phyloP scores from a whole-genome alignment of 1,140 invertebrate genomes.

The Hormaphis cornu region DNA sequence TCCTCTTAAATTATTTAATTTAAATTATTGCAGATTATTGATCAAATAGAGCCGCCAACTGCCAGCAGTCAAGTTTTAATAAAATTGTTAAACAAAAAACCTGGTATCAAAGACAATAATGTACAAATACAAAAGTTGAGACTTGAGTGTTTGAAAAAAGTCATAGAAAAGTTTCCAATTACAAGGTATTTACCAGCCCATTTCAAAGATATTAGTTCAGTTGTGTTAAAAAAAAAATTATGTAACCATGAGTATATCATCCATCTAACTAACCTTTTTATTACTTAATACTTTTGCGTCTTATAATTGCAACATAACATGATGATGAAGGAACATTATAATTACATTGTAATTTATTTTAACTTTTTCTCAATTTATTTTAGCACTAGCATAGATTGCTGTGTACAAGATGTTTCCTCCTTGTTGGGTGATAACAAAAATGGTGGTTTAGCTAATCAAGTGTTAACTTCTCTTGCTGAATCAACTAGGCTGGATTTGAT shows the following conservation, averaged over 20 bases:
- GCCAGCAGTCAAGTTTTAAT: slow-evolving; percentile 67
- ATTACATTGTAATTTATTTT: no score
- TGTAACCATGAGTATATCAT: not conserved
- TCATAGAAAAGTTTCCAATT: slow-evolving; percentile 66
- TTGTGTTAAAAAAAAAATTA: no score
- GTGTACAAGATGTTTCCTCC: slow-evolving; percentile 69
- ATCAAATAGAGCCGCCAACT: slow-evolving; percentile 52
- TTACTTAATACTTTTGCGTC: not conserved
- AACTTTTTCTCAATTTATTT: not conserved
- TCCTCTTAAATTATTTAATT: not conserved
- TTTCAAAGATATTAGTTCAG: not conserved
- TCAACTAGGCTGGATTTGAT: slow-evolving; percentile 67
- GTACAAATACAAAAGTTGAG: slow-evolving; percentile 82
- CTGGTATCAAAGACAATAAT: slow-evolving; percentile 86
- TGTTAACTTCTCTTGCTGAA: slow-evolving; percentile 65
- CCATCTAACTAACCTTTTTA: not conserved
- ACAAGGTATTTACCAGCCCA: slow-evolving; percentile 55
- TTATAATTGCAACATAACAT: not conserved
- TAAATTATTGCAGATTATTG: slow-evolving; percentile 45
- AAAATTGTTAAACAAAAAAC: slow-evolving; percentile 67
- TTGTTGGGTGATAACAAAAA: slow-evolving; percentile 80
- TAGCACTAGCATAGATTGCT: slow-evolving; percentile 62
- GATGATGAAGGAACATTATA: not conserved
- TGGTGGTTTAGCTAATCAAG: slow-evolving; percentile 56
- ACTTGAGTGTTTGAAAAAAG: slow-evolving; percentile 64